Base-by-base conservation (phyloP, 2,113 vertebrate species). In the Onychostoma macrolepis region DNA sequence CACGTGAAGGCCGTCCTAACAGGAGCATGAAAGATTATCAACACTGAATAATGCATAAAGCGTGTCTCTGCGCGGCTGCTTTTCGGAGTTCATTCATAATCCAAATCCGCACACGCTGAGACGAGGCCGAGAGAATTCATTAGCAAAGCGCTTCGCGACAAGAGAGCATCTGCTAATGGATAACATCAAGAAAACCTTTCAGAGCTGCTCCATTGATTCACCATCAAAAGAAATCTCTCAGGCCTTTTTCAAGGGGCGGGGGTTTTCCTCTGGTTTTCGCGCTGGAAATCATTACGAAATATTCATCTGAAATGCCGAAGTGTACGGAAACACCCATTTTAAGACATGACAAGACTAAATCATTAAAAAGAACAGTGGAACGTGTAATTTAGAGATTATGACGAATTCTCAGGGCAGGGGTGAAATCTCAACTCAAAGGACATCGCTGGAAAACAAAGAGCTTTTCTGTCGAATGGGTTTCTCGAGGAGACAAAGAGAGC, bases 11-110 rank as follows among this genome's bases (percentile, higher is more conserved):
- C 48, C 76, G 2, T 53, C 48, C 45, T 78, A 69, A 36, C 41
- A 75, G 63, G 33, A 83, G 65, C 21, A 67, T 43, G n/a, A 77
- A 41, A 75, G 45, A 80, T 43, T 84, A 74, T 74, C 45, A 84
- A 56, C 67, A 36, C 83, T 26, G 67, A 43, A 56, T 61, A 45
- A 63, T 81, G 78, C 63, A 45, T 53, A 41, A 58, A 41, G 78
- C n/a, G 11, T 71, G 65, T 74, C 78, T 71, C 45, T 11, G 8
- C n/a, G 10, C 91, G 90, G 84, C 85, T 89, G 90, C 87, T 45
- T 91, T 89, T 91, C 87, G 78, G 45, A 43, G 83, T 89, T 90
- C 91, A 93, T 93, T 94, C 92, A 93, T 92, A 91, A 89, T 89
- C 91, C 90, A 88, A 79, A 85, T 12, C 72, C 19, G 50, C n/a